Conservation (phyloP, 1,140 invertebrate genomes). For the Harpegnathos saltator region DNA sequence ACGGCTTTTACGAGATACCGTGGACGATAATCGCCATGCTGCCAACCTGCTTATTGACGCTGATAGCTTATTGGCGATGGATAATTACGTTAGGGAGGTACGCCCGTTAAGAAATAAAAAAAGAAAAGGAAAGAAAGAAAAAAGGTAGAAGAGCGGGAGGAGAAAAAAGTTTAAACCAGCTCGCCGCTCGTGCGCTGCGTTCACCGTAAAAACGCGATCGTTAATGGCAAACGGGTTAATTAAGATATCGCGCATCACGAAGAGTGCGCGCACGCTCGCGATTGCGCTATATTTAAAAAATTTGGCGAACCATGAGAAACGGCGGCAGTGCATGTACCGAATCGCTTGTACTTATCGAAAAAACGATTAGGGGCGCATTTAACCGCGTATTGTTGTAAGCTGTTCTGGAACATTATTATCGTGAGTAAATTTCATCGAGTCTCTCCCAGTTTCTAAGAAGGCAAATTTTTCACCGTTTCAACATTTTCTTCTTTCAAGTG, state of each 20-base stretch:
- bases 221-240: conserved; percentile 44
- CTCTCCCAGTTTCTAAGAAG: no score
- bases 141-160: no score
- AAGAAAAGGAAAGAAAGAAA: no score
- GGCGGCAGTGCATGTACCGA: no score
- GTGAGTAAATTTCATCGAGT: no score
- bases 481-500: no score
- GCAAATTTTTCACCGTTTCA: no score
- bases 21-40: conserved; percentile 84
- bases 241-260: conserved; percentile 15
- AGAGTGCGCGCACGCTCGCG: not conserved
- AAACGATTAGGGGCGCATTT: not conserved
- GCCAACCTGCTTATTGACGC: conserved; percentile 82
- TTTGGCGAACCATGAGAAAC: not conserved
- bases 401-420: no score
- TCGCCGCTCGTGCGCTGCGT: not conserved
- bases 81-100: conserved; percentile 84
- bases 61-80: conserved; percentile 84
- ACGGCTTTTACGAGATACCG: conserved; percentile 80
- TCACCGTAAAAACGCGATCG: conserved; percentile 16
- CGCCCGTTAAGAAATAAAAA: not conserved
- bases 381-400: no score
- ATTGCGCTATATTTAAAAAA: conserved; percentile 25
- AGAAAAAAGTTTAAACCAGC: conserved; percentile 6
- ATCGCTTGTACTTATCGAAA: not conserved